Conservation (phyloP, 2,797 vertebrate species). For the Novumbra hubbsi region DNA sequence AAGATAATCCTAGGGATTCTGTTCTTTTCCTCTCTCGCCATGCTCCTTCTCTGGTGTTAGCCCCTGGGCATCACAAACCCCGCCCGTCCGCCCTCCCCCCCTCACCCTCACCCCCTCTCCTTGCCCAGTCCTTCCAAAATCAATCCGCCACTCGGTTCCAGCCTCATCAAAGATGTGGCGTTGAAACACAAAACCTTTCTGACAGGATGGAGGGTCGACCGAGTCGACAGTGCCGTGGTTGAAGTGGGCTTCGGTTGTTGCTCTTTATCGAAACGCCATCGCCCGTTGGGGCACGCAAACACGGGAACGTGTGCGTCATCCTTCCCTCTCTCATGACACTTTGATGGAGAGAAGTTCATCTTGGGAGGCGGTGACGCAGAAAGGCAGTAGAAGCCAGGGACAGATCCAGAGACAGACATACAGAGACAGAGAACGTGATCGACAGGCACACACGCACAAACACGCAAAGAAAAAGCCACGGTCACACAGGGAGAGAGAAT, state of each 20-base stretch:
- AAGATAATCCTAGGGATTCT: background rate
- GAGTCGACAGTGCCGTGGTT: background rate
- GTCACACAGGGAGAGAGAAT: slow-evolving; percentile 17
- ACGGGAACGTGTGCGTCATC: background rate
- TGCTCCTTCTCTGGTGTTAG: background rate
- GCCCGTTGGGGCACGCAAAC: background rate
- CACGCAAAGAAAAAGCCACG: background rate
- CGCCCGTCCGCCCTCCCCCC: background rate
- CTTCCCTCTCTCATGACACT: background rate
- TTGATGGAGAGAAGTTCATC: slow-evolving; percentile 15
- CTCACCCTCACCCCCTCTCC: background rate
- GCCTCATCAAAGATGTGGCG: background rate
- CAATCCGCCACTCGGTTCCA: background rate
- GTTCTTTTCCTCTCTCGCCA: background rate
- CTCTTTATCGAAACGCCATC: background rate
- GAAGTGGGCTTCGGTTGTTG: background rate
- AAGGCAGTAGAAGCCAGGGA: background rate
- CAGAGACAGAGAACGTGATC: slow-evolving; percentile 3
- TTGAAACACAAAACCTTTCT: background rate
- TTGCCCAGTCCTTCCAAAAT: background rate
- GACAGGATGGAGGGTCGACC: slow-evolving; percentile 3
- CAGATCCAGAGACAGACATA: background rate
- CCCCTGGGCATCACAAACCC: background rate
- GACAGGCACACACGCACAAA: background rate
- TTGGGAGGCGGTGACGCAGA: background rate